These are phyloP conservation scores for Exaiptasia diaphana DNA, from an alignment of 64 coral and sea anemone genomes.

Conservation along the genomic window DNA sequence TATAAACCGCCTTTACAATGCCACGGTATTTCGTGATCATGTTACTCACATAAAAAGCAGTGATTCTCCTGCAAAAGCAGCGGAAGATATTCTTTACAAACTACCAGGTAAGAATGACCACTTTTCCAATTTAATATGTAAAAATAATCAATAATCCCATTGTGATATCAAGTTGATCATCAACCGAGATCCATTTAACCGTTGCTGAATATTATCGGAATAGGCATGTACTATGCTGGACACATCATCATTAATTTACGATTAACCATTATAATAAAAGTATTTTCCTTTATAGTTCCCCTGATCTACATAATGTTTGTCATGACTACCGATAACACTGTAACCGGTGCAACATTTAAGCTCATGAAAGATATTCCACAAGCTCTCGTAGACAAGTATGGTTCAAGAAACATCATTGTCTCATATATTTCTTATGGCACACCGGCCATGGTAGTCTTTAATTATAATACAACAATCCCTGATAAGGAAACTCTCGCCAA, in stretches of 20 bases:
- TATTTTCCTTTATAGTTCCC: conserved; percentile 13
- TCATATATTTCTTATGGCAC: conserved; percentile 13
- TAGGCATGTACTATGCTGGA: too few species aligned
- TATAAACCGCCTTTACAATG: background rate
- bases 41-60: background rate
- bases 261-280: too few species aligned
- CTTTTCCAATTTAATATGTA: background rate
- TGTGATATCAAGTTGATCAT: too few species aligned
- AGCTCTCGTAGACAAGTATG: conserved; percentile 20
- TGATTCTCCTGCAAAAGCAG: background rate
- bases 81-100: background rate
- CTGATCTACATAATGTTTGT: conserved; percentile 33
- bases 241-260: background rate
- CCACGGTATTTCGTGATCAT: background rate
- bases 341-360: background rate
- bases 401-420: conserved; percentile 10
- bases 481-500: background rate
- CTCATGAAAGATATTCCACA: conserved; percentile 22
- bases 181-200: background rate
- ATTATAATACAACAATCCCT: conserved; percentile 24
- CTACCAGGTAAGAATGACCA: background rate
- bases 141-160: background rate
- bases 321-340: background rate
- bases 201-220: too few species aligned
- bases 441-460: background rate